A percentile compares a stretch with the other conserved stretches of the same genome.
phyloP scores from a whole-genome alignment of 2,797 vertebrate genomes.

The Sebastolobus altivelis region DNA sequence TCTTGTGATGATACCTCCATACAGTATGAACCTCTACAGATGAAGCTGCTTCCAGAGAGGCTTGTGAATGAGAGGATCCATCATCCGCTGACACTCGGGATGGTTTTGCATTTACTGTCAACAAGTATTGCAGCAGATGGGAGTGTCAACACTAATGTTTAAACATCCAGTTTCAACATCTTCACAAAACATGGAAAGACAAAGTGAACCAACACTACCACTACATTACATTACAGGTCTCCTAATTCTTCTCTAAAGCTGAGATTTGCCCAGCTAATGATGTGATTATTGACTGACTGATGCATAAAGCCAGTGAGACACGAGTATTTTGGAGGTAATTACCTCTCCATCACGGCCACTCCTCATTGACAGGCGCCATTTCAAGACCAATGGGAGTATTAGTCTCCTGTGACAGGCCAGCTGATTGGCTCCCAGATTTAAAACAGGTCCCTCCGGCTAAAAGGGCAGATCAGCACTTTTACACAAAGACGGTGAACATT shows the following conservation, averaged over 20 bases:
- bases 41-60: slow-evolving; percentile 5
- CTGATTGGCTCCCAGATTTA: slow-evolving; percentile 57
- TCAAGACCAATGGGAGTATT: slow-evolving; percentile 54
- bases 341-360: slow-evolving; percentile 45
- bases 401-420: slow-evolving; percentile 42
- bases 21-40: not conserved
- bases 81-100: slow-evolving; percentile 16
- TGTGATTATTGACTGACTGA: slow-evolving; percentile 56
- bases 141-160: not conserved
- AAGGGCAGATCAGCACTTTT: slow-evolving; percentile 38
- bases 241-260: slow-evolving; percentile 10
- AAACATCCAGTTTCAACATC: not conserved
- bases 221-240: not conserved
- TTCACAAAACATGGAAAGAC: not conserved
- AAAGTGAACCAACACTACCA: not conserved
- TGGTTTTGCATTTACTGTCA: slow-evolving; percentile 2
- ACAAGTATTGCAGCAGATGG: not conserved
- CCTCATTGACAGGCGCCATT: slow-evolving; percentile 50
- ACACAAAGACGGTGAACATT: not conserved
- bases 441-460: slow-evolving; percentile 23
- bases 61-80: slow-evolving; percentile 31
- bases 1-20: slow-evolving; percentile 24
- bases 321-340: slow-evolving; percentile 48
- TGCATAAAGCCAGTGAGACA: slow-evolving; percentile 27
- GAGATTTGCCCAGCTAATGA: slow-evolving; percentile 38